Conservation (phyloP, 2,113 vertebrate species). For the Ranitomeya imitator region DNA sequence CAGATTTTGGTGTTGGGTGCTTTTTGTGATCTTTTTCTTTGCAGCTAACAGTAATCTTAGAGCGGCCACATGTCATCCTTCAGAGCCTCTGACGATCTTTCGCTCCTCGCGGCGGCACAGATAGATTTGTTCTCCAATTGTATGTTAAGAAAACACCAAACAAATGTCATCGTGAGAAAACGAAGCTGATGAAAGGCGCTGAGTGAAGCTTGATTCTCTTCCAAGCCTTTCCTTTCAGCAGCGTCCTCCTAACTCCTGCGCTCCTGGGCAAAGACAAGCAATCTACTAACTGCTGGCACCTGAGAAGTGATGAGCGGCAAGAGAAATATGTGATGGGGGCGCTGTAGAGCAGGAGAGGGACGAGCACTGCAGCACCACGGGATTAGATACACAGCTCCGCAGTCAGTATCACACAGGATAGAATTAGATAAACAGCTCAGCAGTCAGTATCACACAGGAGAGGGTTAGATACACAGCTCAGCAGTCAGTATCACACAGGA, state of each 20-base stretch:
- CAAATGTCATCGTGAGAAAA: slow-evolving; percentile 40
- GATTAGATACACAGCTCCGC: not conserved
- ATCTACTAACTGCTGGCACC: slow-evolving; percentile 15
- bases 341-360: not conserved
- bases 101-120: not conserved
- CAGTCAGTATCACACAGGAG: too few species aligned
- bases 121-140: slow-evolving; percentile 39
- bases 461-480: too few species aligned
- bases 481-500: too few species aligned
- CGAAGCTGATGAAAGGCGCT: slow-evolving; percentile 22
- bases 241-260: not conserved
- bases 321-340: not conserved
- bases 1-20: not conserved
- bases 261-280: slow-evolving; percentile 36
- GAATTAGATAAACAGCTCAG: too few species aligned
- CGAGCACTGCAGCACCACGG: not conserved
- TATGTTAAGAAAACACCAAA: slow-evolving; percentile 33
- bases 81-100: slow-evolving; percentile 1
- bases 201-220: slow-evolving; percentile 30
- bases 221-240: slow-evolving; percentile 11
- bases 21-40: not conserved
- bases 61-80: not conserved
- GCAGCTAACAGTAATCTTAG: not conserved
- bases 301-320: slow-evolving; percentile 18
- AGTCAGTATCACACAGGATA: too few species aligned